These are phyloP conservation scores for Monarcha castaneiventris DNA, from an alignment of 2,113 vertebrate genomes.

Conservation along the genomic window DNA sequence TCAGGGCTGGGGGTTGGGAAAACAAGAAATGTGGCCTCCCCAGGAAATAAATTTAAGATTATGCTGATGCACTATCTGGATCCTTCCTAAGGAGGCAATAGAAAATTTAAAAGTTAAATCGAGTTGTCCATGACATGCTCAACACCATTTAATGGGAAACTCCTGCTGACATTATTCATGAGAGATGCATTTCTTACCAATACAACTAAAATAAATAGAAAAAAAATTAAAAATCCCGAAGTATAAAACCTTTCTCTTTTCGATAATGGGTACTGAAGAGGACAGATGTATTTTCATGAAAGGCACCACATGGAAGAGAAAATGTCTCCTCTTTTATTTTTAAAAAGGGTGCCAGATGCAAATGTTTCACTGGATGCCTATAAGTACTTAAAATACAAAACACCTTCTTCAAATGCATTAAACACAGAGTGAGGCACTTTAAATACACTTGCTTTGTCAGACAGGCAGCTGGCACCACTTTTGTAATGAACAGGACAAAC, in stretches of 20 bases:
- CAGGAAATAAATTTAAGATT: constrained; percentile 45
- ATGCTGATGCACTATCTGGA: constrained; percentile 19
- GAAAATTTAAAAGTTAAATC: constrained; percentile 55
- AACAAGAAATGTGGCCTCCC: neutral
- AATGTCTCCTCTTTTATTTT: constrained; percentile 59
- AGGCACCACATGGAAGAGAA: constrained; percentile 67
- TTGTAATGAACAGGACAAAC: constrained; percentile 34
- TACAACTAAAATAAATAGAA: constrained; percentile 52
- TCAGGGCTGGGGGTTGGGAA: neutral
- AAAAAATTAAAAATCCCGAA: neutral
- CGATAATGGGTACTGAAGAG: constrained; percentile 49
- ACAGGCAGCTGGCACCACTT: constrained; percentile 66
- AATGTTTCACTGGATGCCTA: constrained; percentile 63
- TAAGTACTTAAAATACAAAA: constrained; percentile 70
- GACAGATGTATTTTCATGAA: constrained; percentile 66
- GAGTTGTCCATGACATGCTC: constrained; percentile 21
- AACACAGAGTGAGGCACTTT: constrained; percentile 54
- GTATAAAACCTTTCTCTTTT: constrained; percentile 50
- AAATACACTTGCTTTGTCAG: constrained; percentile 60
- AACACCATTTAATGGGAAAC: constrained; percentile 51
- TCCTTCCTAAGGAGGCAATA: constrained; percentile 31
- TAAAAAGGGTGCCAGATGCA: constrained; percentile 69
- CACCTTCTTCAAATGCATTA: constrained; percentile 68
- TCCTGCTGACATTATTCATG: constrained; percentile 48
- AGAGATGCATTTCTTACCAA: constrained; percentile 27